Evolutionary conservation across 2,797 vertebrate species (phyloP), one percentile per base, ranked within the genome.

Genomic region (Gambusia yucatana): DNA sequence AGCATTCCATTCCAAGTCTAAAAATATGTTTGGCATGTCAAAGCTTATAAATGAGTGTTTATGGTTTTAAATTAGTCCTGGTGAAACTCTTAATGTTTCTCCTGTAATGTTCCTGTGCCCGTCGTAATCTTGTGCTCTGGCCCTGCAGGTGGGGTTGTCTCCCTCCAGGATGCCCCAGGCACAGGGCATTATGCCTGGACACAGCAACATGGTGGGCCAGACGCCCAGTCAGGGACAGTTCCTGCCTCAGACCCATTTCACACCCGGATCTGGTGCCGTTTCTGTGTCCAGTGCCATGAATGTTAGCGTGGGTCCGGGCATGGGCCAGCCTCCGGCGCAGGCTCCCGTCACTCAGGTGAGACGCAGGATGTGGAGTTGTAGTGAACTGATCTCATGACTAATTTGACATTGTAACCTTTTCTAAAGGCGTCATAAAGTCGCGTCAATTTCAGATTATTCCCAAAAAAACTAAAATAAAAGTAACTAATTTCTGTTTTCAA

Each of bases 81-180:
- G 28, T 72, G 71, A 71, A 8, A 22, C 8, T 50, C 41, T 30
- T 30, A 6, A 30, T 20, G 33, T 33, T 6, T 70, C 17, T 25
- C 11, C 7, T n/a, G 2, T 6, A 30, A 52, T 47, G 4, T 44
- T 43, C 44, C 20, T 46, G 16, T 33, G 2, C 47, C 52, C 20
- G 20, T n/a, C 28, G 69, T 41, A 13, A 80, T 25, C 17, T 25
- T 13, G 20, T 84, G 11, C 88, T 87, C 67, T 33, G 77, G 36
- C 30, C 65, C 75, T 88, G 33, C 83, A 99, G 98, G 97, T 99
- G 97, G 98, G 97, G 48, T 95, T 98, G 96, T 99, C 98, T 89
- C 98, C 98, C 77, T 98, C 98, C 25, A 96, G 98, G 90, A 97
- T 99, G 97, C 96, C 98, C 74, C 97, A 97, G 92, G 95, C 97